These are phyloP conservation scores for Lomographa bimaculata DNA, from an alignment of 2,888 invertebrate species.

Conservation along the genomic window DNA sequence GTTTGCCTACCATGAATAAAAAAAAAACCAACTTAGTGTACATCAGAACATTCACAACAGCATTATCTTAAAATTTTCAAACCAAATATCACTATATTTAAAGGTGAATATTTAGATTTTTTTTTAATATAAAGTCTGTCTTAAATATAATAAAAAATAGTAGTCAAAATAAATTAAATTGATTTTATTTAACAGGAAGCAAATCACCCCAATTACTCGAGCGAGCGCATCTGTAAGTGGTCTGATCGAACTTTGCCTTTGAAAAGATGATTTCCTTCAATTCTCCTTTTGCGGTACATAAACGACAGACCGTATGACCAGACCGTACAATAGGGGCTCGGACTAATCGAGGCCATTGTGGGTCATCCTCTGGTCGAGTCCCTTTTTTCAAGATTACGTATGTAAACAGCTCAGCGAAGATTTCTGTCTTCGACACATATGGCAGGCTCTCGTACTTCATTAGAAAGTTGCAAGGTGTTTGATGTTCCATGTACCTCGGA, in stretches of 20 bases:
- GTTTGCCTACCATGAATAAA: too few relatives aligned
- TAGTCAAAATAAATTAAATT: background rate
- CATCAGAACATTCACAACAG: too few relatives aligned
- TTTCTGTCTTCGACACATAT: constrained; percentile 65
- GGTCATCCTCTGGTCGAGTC: constrained; percentile 66
- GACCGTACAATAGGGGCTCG: constrained; percentile 87
- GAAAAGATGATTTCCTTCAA: constrained; percentile 91
- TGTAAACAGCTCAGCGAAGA: constrained; percentile 85
- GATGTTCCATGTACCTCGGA: constrained; percentile 86
- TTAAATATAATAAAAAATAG: background rate
- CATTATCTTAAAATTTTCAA: too few relatives aligned
- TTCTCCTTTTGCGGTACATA: constrained; percentile 90
- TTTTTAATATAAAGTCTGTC: too few relatives aligned
- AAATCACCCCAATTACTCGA: constrained; percentile 91
- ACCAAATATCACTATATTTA: too few relatives aligned
- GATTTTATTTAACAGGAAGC: constrained; percentile 85
- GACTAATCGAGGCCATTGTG: constrained; percentile 92
- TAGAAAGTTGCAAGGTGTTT: constrained; percentile 91
- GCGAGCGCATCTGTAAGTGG: constrained; percentile 88
- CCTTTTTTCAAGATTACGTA: constrained; percentile 94
- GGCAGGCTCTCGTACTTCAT: constrained; percentile 84
- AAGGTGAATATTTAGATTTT: too few relatives aligned
- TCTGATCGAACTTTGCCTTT: constrained; percentile 89
- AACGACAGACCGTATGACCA: constrained; percentile 89
- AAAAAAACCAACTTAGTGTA: too few relatives aligned